phyloP scores from a whole-genome alignment of 2,113 vertebrate species.

The Spea bombifrons region DNA sequence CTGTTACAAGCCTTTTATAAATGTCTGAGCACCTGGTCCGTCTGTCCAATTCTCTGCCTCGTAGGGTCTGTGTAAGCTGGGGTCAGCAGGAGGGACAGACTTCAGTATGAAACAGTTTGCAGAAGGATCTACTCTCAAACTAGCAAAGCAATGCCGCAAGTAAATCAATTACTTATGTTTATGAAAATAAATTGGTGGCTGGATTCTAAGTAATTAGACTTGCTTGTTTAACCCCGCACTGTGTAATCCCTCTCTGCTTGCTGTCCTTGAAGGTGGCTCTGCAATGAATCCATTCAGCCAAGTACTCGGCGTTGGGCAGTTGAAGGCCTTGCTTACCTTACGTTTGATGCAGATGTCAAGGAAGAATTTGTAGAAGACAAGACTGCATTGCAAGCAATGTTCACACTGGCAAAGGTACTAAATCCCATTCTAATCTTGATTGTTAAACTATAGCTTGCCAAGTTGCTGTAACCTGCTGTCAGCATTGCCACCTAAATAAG shows the following conservation, averaged over 20 bases:
- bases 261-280: constrained; percentile 77
- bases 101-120: constrained; percentile 99
- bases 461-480: no score
- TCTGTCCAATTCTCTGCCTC: no score
- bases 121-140: constrained; percentile 89
- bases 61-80: constrained; percentile 88
- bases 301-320: constrained; percentile 89
- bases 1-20: no score
- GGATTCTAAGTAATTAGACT: no score
- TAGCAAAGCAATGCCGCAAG: constrained; percentile 97
- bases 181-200: neutral
- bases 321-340: constrained; percentile 96
- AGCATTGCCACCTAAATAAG: no score
- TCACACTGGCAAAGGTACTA: constrained; percentile 83
- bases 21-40: no score
- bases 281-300: constrained; percentile 77
- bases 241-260: neutral
- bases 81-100: constrained; percentile 92
- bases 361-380: constrained; percentile 90
- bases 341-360: constrained; percentile 94
- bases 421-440: neutral
- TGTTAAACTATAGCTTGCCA: no score
- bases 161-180: constrained; percentile 58
- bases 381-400: constrained; percentile 85
- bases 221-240: no score